Evolutionary conservation across 2,797 vertebrate species (phyloP), one percentile per base, ranked within the genome.

Genomic region (Enteromius paludinosus): DNA sequence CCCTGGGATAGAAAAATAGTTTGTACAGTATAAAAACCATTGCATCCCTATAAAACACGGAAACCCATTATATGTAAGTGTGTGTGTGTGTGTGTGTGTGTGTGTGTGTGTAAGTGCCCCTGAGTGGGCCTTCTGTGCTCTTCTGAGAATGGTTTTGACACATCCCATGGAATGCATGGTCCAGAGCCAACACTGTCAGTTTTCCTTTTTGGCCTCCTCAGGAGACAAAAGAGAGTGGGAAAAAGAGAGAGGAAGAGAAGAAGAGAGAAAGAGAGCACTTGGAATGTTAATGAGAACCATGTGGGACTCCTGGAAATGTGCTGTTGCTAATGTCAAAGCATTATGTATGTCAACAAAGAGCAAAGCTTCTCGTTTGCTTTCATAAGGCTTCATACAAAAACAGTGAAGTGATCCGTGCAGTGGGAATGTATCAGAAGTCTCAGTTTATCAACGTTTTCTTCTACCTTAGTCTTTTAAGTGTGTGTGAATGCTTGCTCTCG

Each of bases 371-470:
- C 38, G 23, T 76, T 78, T 78, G 66, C 79, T 78, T 66, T 78
- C 23, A 72, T 66, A 45, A 25, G 66, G 20, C n/a, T 80, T 68
- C 23, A 23, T 68, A 65, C 25, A 47, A 83, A 71, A 65, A 79
- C 64, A 35, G 20, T 62, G 11, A 83, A 43, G 33, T 54, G 72
- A 71, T n/a, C 71, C 20, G n/a, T 23, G 71, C 87, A 71, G 77
- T 89, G 90, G 84, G 86, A 92, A 94, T 93, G 92, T 87, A 91
- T 76, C 90, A 88, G 84, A 90, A 93, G 90, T 87, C 88, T 93
- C 90, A 88, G 89, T 90, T 87, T 89, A 88, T 91, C 89, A 89
- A 92, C 92, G 91, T 91, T 92, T 91, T 92, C 47, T 93, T 91
- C 92, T 91, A 88, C 91, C 91, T 78, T 90, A 89, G 90, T 90